Evolutionary conservation across 2,888 invertebrate genomes (phyloP), one percentile per base, ranked within the genome.

Genomic region (Aspidiotus destructor): DNA sequence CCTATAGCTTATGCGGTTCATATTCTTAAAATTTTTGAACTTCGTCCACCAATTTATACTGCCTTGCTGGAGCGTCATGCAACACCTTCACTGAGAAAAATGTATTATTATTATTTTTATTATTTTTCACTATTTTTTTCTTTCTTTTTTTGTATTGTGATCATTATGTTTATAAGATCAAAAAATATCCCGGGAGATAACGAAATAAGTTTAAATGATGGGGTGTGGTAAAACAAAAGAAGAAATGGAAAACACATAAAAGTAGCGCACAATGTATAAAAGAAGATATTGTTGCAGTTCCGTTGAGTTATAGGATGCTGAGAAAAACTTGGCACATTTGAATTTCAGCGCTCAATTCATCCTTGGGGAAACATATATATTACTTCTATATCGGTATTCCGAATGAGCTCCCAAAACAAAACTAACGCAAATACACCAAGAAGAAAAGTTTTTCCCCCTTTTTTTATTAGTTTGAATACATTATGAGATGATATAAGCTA

Each of bases 341-440:
- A 65, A 65, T 65, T 65, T 65, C 65, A 65, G 57, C 58, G 65
- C 58, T 48, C 42, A 44, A 65, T 65, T 65, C 58, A 42, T 65
- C 65, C 65, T 65, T 58, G 48, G 65, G 65, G 65, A 65, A 58
- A 65, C 65, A 58, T 65, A 65, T 65, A 65, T 65, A 58, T 57
- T 55, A 58, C 58, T 41, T 65, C 55, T 65, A 58, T 65, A 65
- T 58, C 58, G 65, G 65, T 65, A 65, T 65, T 58, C 65, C 48
- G 58, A 44, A 58, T 58, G 28, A 65, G 65, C 42, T 65, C 60
- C 44, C 40, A 28, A 16, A 65, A 16, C 57, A 65, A 65, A 65
- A 65, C 58, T 65, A 65, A 65, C 65, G 65, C 57, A 65, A 57
- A 44, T 65, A 60, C 58, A 48, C 65, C 16, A 9, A 65, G 58